phyloP scores from a whole-genome alignment of 2,113 vertebrate genomes.

The Thomomys bottae region DNA sequence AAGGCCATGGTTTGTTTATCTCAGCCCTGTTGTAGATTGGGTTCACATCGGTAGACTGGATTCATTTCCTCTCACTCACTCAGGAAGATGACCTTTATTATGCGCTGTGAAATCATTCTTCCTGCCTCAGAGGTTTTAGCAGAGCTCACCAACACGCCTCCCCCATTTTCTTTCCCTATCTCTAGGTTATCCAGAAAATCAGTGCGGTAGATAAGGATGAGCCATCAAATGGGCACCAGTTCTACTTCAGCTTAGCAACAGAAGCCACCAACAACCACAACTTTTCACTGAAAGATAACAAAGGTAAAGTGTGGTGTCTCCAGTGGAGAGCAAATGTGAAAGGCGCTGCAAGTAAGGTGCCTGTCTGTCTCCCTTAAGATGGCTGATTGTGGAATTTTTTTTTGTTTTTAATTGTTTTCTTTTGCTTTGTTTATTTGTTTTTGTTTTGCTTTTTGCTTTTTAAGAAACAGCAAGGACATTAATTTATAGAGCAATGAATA shows the following conservation, averaged over 20 bases:
- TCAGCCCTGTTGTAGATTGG: not conserved
- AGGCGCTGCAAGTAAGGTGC: not conserved
- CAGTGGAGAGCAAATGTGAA: not conserved
- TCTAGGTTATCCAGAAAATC: conserved; percentile 96
- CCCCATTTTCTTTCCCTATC: fast-evolving
- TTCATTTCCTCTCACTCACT: not conserved
- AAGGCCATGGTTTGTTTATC: not conserved
- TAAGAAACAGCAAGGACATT: conserved; percentile 50
- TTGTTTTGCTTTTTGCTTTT: too few species aligned
- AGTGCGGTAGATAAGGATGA: conserved; percentile 96
- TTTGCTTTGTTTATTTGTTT: too few species aligned
- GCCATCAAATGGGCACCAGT: conserved; percentile 93
- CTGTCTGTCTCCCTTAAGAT: conserved; percentile 13
- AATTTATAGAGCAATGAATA: conserved; percentile 75
- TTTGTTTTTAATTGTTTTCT: too few species aligned
- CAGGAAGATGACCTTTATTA: not conserved
- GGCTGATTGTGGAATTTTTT: conserved; percentile 55
- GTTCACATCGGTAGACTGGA: not conserved
- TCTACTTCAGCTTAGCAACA: conserved; percentile 92
- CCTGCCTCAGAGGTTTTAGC: not conserved
- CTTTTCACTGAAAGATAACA: conserved; percentile 96
- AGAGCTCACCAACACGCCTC: fast-evolving
- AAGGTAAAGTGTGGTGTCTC: conserved; percentile 85
- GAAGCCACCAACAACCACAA: conserved; percentile 92
- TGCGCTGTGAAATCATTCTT: not conserved